Conservation (phyloP, 2,113 vertebrate genomes). For the Coryphaenoides rupestris region DNA sequence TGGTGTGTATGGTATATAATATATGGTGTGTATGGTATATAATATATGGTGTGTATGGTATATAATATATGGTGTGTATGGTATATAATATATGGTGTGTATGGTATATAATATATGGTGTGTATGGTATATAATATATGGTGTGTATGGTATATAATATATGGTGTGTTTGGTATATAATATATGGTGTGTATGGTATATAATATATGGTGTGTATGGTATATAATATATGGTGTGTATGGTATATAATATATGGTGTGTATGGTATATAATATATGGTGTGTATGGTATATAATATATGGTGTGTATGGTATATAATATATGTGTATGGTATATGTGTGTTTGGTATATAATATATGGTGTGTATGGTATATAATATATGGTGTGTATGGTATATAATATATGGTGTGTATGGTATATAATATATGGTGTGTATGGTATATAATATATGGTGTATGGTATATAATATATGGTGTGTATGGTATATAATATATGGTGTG, state of each 20-base stretch:
- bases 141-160: too few relatives aligned
- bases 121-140: too few relatives aligned
- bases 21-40: not conserved
- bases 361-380: not conserved
- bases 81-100: too few relatives aligned
- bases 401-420: not conserved
- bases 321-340: not conserved
- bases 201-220: not conserved
- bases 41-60: not conserved
- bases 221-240: not conserved
- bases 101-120: too few relatives aligned
- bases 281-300: not conserved
- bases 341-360: not conserved
- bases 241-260: not conserved
- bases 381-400: not conserved
- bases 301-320: not conserved
- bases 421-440: not conserved
- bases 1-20: not conserved
- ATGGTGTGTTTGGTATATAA: not conserved
- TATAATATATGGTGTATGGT: not conserved
- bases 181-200: not conserved
- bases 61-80: not conserved
- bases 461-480: too few relatives aligned
- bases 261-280: not conserved
- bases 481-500: too few relatives aligned